Conservation (phyloP, 2,113 vertebrate species). For the Eudyptes chrysolophus region DNA sequence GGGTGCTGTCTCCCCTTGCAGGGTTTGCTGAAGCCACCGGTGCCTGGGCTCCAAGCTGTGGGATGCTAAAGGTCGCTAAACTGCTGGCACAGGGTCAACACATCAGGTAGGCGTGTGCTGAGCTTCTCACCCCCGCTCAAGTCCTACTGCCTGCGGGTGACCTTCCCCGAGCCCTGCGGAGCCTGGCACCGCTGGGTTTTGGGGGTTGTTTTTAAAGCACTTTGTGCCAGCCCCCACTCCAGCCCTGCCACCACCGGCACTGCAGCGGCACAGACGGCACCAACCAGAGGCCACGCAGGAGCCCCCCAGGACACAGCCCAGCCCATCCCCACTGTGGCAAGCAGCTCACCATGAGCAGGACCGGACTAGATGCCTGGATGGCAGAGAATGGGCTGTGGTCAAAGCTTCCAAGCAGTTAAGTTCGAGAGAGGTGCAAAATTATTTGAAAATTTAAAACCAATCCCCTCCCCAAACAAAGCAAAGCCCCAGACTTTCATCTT, state of each 20-base stretch:
- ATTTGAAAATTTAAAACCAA: neutral
- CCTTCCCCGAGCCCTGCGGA: neutral
- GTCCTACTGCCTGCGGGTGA: neutral
- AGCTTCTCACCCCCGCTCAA: neutral
- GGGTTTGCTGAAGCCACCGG: neutral
- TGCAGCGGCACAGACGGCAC: rapidly evolving
- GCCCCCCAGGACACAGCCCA: neutral
- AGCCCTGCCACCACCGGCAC: neutral
- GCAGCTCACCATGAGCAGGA: neutral
- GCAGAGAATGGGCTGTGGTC: neutral
- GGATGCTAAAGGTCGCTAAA: neutral
- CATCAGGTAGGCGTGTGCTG: neutral
- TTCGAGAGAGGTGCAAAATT: neutral
- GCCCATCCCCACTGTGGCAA: rapidly evolving
- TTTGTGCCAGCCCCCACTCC: neutral
- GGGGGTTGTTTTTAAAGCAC: neutral
- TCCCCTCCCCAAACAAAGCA: rapidly evolving
- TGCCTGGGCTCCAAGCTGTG: neutral
- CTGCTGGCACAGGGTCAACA: too few species aligned
- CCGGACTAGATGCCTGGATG: neutral
- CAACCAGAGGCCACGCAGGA: rapidly evolving
- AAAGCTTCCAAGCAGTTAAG: neutral
- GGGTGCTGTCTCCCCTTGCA: neutral
- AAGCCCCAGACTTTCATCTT: neutral
- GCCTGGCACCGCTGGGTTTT: too few species aligned